Evolutionary conservation across 2,797 vertebrate genomes (phyloP).

Genomic region (Megaceryle alcyon): DNA sequence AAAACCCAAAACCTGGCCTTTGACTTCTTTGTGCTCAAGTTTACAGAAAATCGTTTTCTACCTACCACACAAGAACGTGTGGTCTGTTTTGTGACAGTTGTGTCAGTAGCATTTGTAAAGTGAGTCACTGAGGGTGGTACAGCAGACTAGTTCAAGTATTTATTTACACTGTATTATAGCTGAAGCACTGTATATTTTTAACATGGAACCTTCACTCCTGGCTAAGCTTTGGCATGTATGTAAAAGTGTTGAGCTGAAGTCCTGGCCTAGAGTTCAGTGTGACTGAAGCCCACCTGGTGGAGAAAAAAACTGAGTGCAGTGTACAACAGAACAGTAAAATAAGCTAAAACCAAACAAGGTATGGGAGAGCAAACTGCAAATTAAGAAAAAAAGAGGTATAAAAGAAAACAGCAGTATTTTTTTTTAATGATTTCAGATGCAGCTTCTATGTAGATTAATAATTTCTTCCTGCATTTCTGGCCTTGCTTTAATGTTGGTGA

Average conservation of each 20-base stretch:
- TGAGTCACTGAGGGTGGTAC: constrained; percentile 24
- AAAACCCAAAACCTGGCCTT: neutral
- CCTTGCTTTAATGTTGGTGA: neutral
- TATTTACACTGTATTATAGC: constrained; percentile 16
- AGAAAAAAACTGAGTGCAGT: neutral
- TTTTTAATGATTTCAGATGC: neutral
- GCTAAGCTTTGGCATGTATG: neutral
- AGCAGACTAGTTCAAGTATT: constrained; percentile 5
- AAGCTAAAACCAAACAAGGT: neutral
- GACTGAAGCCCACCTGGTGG: neutral
- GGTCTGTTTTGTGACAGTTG: constrained; percentile 11
- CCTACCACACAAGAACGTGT: constrained; percentile 1
- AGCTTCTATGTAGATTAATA: neutral
- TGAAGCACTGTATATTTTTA: neutral
- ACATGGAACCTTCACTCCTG: constrained; percentile 21
- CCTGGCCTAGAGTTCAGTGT: neutral
- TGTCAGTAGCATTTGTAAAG: constrained; percentile 17
- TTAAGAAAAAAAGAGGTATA: neutral
- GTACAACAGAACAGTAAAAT: neutral
- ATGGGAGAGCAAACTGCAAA: neutral
- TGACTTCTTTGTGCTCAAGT: neutral
- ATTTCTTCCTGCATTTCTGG: neutral
- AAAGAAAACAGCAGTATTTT: neutral
- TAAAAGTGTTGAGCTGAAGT: neutral
- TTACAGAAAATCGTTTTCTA: constrained; percentile 34